Evolutionary conservation across 1,140 invertebrate genomes (phyloP), one percentile per base, ranked within the genome.

Genomic region (Mactra quadrangularis): DNA sequence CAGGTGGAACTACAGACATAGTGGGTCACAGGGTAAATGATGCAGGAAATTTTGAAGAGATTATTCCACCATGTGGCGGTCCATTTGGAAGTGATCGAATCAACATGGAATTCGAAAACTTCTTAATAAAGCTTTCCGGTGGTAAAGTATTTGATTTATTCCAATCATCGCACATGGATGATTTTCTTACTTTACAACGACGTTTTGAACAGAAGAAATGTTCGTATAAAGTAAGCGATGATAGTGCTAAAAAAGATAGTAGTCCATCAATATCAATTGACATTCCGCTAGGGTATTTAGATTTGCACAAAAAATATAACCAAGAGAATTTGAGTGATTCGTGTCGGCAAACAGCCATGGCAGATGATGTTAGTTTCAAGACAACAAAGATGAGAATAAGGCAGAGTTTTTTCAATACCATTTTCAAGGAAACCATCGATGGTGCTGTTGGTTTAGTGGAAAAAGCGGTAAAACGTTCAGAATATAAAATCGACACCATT

Each of bases 171-270:
- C 38, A 60, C 33, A 60, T 60, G 57, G 55, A 82, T 1, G 78
- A 82, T 33, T 82, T 22, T 62, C n/a, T 71, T 25, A 70, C 0
- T 1, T 47, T 82, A 6, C 45, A 55, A 27, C 52, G 78, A 1
- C 25, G 38, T 2, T 82, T 72, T 33, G 78, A 82, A 52, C 35
- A 70, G 6, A 82, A 82, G 78, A 82, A 82, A 72, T 35, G 50
- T 47, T 35, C 52, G 50, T 72, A 50, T 70, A 38, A 25, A 7
- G 22, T 25, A 25, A 29, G 6, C 22, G 52, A 29, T n/a, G 47
- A 72, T 1, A 19, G 52, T 17, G 1, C 35, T 13, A 47, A 47
- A 22, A n/a, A n/a, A n/a, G 52, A 29, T n/a, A 25, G 55, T 1
- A 19, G 52, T 17, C 0, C 35, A 27, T 29, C 27, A 22, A 29